These are phyloP conservation scores for Alces alces DNA, from an alignment of 2,113 vertebrate species.

Conservation along the genomic window DNA sequence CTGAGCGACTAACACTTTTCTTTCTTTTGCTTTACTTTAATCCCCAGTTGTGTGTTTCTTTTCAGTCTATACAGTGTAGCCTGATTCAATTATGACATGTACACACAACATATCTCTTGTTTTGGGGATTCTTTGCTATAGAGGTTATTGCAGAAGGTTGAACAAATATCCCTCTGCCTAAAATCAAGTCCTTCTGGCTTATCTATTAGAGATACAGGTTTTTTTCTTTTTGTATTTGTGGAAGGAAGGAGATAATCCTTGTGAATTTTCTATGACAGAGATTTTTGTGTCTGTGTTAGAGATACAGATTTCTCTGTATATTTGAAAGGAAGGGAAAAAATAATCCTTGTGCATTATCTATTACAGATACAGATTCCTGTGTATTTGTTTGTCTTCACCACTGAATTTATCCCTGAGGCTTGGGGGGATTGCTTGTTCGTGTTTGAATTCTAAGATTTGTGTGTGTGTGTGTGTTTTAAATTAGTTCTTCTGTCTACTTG, in stretches of 20 bases:
- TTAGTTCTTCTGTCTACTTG: neutral
- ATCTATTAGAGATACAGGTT: neutral
- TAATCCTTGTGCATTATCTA: neutral
- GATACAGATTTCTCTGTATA: neutral
- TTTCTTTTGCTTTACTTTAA: neutral
- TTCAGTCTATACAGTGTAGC: neutral
- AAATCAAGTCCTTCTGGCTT: neutral
- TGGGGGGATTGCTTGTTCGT: neutral
- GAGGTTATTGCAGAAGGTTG: neutral
- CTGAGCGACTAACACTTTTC: neutral
- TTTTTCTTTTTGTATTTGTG: neutral
- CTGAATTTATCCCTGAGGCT: neutral
- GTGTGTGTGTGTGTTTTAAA: neutral
- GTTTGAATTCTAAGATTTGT: neutral
- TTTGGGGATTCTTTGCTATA: neutral
- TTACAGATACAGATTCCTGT: neutral
- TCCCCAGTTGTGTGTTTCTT: neutral
- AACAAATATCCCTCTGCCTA: neutral
- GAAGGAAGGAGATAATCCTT: neutral
- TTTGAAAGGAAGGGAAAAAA: neutral
- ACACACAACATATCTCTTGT: neutral
- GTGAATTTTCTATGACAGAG: neutral
- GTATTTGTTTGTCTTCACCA: neutral
- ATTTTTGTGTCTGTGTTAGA: neutral
- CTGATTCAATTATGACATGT: neutral